Evolutionary conservation across 2,797 vertebrate species (phyloP).

Genomic region (Hozukius guyotensis): DNA sequence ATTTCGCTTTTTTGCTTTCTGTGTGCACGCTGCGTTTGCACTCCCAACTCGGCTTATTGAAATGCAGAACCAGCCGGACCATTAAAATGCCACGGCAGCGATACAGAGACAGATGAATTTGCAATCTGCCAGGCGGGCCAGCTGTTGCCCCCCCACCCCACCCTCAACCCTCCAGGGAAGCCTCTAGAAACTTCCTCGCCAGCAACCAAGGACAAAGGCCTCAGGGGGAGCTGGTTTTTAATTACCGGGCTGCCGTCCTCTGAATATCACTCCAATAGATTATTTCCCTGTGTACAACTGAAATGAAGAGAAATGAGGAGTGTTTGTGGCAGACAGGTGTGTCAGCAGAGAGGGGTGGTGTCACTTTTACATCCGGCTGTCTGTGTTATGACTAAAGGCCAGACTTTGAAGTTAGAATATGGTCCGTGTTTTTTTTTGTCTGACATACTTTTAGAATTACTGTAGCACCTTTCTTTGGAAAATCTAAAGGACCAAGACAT

Average conservation of each 20-base stretch:
- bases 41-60: conserved; percentile 57
- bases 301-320: conserved; percentile 46
- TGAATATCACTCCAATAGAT: conserved; percentile 67
- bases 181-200: conserved; percentile 62
- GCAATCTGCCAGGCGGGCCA: conserved; percentile 75
- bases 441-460: not conserved
- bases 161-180: conserved; percentile 67
- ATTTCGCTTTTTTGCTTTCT: conserved; percentile 2
- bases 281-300: conserved; percentile 30
- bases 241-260: conserved; percentile 65
- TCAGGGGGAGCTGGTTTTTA: conserved; percentile 67
- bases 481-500: not conserved
- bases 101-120: conserved; percentile 74
- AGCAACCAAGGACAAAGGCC: conserved; percentile 72
- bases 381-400: not conserved
- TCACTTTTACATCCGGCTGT: not conserved
- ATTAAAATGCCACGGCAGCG: conserved; percentile 74
- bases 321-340: conserved; percentile 36
- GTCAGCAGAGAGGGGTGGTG: not conserved
- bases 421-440: not conserved
- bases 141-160: conserved; percentile 63
- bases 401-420: conserved; percentile 1
- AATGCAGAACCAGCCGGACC: conserved; percentile 65
- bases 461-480: not conserved
- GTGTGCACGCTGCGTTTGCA: conserved; percentile 12